A percentile compares a stretch with the other conserved stretches of the same genome.
phyloP scores from a whole-genome alignment of 2,888 invertebrate genomes.

The Reticulitermes lucifugus region DNA sequence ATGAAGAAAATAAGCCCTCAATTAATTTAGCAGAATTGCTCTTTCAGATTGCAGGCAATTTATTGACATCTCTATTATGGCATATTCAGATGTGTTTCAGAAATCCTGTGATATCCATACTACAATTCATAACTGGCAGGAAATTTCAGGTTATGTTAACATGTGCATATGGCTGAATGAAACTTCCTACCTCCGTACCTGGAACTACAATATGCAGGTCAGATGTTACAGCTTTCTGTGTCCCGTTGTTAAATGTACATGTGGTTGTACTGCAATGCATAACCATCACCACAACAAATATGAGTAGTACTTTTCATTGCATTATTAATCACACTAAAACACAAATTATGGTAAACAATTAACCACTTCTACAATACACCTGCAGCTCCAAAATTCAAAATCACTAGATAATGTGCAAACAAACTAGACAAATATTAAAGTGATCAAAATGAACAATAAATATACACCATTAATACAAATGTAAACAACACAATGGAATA shows the following conservation, averaged over 20 bases:
- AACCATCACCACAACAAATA: neutral
- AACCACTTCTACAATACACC: neutral
- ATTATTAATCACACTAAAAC: neutral
- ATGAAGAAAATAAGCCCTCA: no score
- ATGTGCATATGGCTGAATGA: no score
- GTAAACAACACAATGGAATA: neutral
- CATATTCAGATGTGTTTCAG: no score
- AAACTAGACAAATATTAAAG: neutral
- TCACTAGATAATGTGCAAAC: neutral
- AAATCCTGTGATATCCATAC: no score
- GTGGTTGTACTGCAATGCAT: neutral
- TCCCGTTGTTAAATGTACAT: neutral
- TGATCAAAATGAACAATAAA: neutral
- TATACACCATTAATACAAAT: neutral
- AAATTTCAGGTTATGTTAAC: no score
- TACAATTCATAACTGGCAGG: no score
- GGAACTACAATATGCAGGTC: no score
- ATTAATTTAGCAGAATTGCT: no score
- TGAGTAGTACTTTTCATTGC: neutral
- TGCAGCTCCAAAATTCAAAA: neutral
- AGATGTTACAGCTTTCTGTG: no score
- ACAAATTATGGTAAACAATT: neutral
- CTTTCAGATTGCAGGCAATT: no score
- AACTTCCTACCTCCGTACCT: no score
- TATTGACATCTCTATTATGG: no score